These are phyloP conservation scores for Rousettus leschenaultii DNA, from an alignment of 2,113 vertebrate genomes.

Conservation along the genomic window DNA sequence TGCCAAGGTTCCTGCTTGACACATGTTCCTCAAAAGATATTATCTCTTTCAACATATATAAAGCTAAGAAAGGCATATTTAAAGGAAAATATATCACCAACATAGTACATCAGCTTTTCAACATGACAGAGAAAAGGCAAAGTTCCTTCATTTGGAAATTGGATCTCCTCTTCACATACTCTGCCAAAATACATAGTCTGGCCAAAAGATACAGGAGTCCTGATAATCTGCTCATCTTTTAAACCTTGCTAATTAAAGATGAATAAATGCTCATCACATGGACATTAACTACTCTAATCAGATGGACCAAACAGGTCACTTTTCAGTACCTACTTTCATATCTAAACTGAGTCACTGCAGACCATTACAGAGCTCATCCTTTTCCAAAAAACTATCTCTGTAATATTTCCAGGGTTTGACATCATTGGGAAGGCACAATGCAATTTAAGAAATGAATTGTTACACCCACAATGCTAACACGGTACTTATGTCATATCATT, in stretches of 20 bases:
- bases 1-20: slow-evolving; percentile 67
- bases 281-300: slow-evolving; percentile 40
- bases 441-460: background rate
- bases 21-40: slow-evolving; percentile 59
- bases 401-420: background rate
- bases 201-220: slow-evolving; percentile 30
- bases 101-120: slow-evolving; percentile 33
- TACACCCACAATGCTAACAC: background rate
- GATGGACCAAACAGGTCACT: slow-evolving; percentile 8
- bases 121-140: slow-evolving; percentile 48
- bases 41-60: slow-evolving; percentile 43
- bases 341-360: background rate
- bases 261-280: slow-evolving; percentile 34
- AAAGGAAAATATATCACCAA: slow-evolving; percentile 42
- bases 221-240: background rate
- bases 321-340: slow-evolving; percentile 43
- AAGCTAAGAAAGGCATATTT: slow-evolving; percentile 52
- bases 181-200: slow-evolving; percentile 24
- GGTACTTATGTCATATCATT: background rate
- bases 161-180: slow-evolving; percentile 54
- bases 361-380: background rate
- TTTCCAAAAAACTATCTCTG: background rate
- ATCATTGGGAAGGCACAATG: slow-evolving; percentile 36
- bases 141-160: slow-evolving; percentile 62
- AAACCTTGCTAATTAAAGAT: slow-evolving; percentile 50